Base-by-base conservation (phyloP, 2,113 vertebrate genomes). In the Phylloscopus trochiloides region DNA sequence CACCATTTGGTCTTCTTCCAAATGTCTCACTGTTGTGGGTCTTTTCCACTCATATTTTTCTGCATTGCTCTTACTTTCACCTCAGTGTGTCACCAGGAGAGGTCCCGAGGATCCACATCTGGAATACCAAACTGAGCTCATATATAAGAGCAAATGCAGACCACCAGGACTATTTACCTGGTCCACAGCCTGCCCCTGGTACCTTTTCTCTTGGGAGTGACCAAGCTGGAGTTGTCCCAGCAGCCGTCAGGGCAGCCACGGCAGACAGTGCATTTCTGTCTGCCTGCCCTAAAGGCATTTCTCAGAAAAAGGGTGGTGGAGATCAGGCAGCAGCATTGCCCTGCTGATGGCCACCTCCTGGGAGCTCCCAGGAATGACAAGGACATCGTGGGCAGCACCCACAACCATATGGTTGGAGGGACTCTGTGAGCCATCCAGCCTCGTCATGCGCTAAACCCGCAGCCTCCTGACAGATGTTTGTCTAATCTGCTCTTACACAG, bases 301-400 rank as follows among this genome's bases (percentile, higher is more conserved):
- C 50, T 55, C 21, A 28, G 54, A 17, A 34, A 34, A 15, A 45
- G 14, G 28, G 22, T 36, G 29, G 6, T 63, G 17, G 19, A 17
- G 6, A 28, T 8, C 59, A 51, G 38, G 34, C 42, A 81, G 45
- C 55, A 67, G 28, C 4, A 50, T 14, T 40, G 29, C 24, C 36
- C 47, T 48, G 24, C 3, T 20, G 26, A 65, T 16, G 17, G 71
- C 13, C 66, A 68, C 36, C 18, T 92, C 78, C 66, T 52, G 45
- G 16, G 6, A 25, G 9, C 12, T 71, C 24, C 48, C 66, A 48
- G 48, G 8, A 90, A 40, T 1, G 4, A 24, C 71, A 88, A 31
- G 50, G n/a, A 8, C 0, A 0, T 28, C 0, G 0, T n/a, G 54
- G 31, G 24, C 6, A 90, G 38, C 32, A 16, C 5, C 3, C 59